phyloP scores from a whole-genome alignment of 2,888 invertebrate species.

The Chorisops tibialis region DNA sequence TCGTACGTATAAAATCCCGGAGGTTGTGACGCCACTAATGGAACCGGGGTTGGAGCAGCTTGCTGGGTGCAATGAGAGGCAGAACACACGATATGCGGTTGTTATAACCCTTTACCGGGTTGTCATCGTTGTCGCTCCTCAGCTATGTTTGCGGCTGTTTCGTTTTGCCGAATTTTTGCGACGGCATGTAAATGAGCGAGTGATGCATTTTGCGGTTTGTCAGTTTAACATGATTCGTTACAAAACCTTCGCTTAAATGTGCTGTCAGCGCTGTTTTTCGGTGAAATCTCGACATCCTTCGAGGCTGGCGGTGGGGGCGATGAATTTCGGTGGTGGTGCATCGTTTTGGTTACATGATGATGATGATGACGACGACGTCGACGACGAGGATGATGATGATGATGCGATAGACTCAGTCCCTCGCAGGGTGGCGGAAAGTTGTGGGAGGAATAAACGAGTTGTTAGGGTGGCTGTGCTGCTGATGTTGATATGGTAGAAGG shows the following conservation, averaged over 20 bases:
- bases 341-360: conserved; percentile 20
- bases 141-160: conserved; percentile 21
- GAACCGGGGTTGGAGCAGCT: conserved; percentile 14
- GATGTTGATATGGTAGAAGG: conserved; percentile 6
- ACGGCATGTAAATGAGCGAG: conserved; percentile 25
- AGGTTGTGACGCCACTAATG: conserved; percentile 23
- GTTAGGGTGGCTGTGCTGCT: conserved; percentile 10
- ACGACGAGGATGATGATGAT: neutral
- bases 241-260: conserved; percentile 33
- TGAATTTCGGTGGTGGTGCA: neutral
- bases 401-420: neutral
- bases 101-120: conserved; percentile 12
- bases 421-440: neutral
- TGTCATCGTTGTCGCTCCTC: conserved; percentile 18
- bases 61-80: conserved; percentile 23
- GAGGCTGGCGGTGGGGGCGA: neutral
- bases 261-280: conserved; percentile 32
- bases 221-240: conserved; percentile 34
- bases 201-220: conserved; percentile 34
- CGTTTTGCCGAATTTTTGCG: conserved; percentile 19
- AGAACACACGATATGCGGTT: conserved; percentile 25
- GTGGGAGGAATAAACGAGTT: neutral
- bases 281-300: conserved; percentile 25
- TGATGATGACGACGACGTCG: conserved; percentile 8
- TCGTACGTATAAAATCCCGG: neutral